Conservation (phyloP, 2,888 invertebrate genomes). For the Cephus pygmeus region DNA sequence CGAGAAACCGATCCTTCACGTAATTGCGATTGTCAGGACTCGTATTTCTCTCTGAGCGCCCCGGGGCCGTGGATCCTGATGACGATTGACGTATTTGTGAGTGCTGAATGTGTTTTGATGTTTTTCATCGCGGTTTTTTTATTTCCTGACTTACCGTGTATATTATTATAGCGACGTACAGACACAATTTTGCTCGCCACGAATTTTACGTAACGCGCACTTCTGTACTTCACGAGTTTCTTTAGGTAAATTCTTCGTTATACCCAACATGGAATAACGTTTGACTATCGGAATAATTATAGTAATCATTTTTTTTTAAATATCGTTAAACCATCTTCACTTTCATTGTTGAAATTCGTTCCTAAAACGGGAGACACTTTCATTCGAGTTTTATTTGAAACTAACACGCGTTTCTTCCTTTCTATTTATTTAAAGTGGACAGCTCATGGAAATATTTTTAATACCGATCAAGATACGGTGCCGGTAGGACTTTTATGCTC, state of each 20-base stretch:
- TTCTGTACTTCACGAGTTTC: background rate
- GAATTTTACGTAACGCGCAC: background rate
- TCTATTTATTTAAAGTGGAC: constrained; percentile 14
- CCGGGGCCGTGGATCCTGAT: background rate
- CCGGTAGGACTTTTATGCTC: background rate
- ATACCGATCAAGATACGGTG: background rate
- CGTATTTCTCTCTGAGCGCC: background rate
- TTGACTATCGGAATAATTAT: too few relatives aligned
- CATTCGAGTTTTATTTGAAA: background rate
- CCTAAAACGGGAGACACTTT: background rate
- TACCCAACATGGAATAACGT: background rate
- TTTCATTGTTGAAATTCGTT: background rate
- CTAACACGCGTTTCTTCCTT: constrained; percentile 18
- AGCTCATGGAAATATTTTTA: background rate
- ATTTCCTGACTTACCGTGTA: background rate
- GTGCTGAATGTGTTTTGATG: background rate
- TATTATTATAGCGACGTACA: background rate
- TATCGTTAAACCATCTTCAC: too few relatives aligned
- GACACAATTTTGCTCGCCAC: background rate
- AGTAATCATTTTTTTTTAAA: too few relatives aligned
- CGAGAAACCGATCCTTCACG: background rate
- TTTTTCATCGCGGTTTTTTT: background rate
- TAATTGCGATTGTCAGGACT: background rate
- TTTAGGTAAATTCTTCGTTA: background rate
- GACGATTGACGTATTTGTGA: background rate